Base-by-base conservation (phyloP, 2,113 vertebrate species). In the Micronisus gabar region DNA sequence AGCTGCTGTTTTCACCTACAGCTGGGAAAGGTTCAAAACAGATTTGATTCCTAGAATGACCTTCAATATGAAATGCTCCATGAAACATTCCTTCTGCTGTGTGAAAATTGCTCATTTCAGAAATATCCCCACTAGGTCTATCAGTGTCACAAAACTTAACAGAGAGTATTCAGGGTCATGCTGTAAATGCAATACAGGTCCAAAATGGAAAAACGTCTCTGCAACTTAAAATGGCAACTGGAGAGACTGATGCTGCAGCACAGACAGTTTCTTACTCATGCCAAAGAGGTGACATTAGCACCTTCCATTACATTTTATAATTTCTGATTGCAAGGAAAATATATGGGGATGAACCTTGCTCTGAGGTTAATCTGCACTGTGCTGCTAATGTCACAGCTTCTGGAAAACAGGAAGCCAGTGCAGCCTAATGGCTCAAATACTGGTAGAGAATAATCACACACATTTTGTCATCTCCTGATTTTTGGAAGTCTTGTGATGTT, bases 41-140 rank as follows among this genome's bases (percentile, higher is more conserved):
- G 43, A 82, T 81, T 78, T 83, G 47, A 55, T 74, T 86, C 86
- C 63, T 67, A 66, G 41, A 76, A 70, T 68, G 47, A 91, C 86
- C 85, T 90, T 86, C 86, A 72, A 11, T 73, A 83, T 45, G 32
- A 86, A 96, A 86, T 59, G 68, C 9, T 70, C 63, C 50, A 85
- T 13, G 40, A 82, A 91, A 75, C 29, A 34, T 52, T 86, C 40
- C 53, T 95, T 93, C 47, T 55, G 67, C 67, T 70, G 67, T 13
- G 4, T 80, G 79, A 92, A 90, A 92, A 92, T 80, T 90, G 67
- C 45, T 93, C 15, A 88, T 92, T 95, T 88, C 82, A 91, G 80
- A 92, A 92, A 71, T 75, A 75, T 47, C 59, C 48, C 13, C 38
- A 53, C 50, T 36, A 81, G 27, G 56, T 86, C 88, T 79, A 15